A percentile compares a stretch with the other conserved stretches of the same genome.
Conservation (phyloP, 2,888 invertebrate genomes). For the Tiphia femorata region DNA sequence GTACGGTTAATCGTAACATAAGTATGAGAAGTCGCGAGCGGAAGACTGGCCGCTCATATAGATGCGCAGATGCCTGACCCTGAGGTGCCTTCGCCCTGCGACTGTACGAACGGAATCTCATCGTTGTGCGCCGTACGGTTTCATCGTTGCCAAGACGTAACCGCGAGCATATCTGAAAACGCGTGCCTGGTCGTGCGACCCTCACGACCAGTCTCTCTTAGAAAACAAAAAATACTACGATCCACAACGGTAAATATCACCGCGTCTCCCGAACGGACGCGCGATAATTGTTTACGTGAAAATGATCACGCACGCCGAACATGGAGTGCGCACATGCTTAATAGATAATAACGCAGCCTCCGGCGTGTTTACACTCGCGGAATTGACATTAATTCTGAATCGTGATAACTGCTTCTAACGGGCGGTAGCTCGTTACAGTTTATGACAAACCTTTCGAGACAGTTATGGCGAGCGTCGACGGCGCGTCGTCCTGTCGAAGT, state of each 20-base stretch:
- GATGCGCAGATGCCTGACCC: constrained; percentile 63
- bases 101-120: constrained; percentile 21
- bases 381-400: too few relatives aligned
- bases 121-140: constrained; percentile 27
- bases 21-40: constrained; percentile 46
- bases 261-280: too few relatives aligned
- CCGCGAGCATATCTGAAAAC: too few relatives aligned
- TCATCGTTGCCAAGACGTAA: constrained; percentile 29
- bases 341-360: too few relatives aligned
- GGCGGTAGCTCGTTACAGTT: constrained; percentile 44
- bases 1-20: constrained; percentile 44
- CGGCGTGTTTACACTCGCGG: too few relatives aligned
- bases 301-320: too few relatives aligned
- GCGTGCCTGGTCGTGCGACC: neutral
- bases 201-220: too few relatives aligned
- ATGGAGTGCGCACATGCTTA: too few relatives aligned
- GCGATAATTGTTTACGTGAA: too few relatives aligned
- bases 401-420: too few relatives aligned
- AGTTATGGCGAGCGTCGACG: constrained; percentile 37
- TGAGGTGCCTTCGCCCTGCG: constrained; percentile 58
- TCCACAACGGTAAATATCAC: too few relatives aligned
- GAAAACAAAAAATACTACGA: too few relatives aligned
- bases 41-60: constrained; percentile 59
- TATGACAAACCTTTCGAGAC: constrained; percentile 37
- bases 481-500: constrained; percentile 33